These are phyloP conservation scores for Brachypalpus laphriformis DNA, from an alignment of 2,888 invertebrate genomes.

Conservation along the genomic window DNA sequence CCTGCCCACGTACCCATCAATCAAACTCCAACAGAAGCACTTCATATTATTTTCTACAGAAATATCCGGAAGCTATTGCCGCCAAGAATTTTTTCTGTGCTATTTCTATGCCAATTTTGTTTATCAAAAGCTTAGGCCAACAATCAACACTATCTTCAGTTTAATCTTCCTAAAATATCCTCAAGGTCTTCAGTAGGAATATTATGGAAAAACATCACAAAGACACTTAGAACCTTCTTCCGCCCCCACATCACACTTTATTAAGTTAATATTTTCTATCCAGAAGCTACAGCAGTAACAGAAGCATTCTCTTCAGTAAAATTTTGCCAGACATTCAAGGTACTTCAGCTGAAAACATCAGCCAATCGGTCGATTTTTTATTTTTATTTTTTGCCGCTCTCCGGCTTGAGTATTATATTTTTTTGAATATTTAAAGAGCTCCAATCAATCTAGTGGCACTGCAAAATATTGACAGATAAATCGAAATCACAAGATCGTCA, in stretches of 20 bases:
- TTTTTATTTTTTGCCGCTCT: not conserved
- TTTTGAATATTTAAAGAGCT: not conserved
- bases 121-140: conserved; percentile 7
- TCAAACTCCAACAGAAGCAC: conserved; percentile 4
- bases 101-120: too few relatives aligned
- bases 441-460: not conserved
- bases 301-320: conserved; percentile 16
- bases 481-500: not conserved
- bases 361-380: not conserved
- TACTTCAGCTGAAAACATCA: not conserved
- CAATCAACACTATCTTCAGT: conserved; percentile 19
- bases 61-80: conserved; percentile 25
- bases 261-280: not conserved
- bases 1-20: conserved; percentile 2
- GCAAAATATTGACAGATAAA: conserved; percentile 8
- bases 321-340: not conserved
- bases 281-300: too few relatives aligned
- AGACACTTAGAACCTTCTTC: conserved; percentile 7
- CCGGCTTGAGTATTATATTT: not conserved
- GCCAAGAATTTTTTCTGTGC: conserved; percentile 4
- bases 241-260: conserved; percentile 6
- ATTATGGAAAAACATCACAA: not conserved
- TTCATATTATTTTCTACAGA: not conserved
- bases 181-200: conserved; percentile 19
- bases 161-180: conserved; percentile 15